A percentile compares a stretch with the other conserved stretches of the same genome.
phyloP scores from a whole-genome alignment of 2,797 vertebrate species.

The Nothura maculosa region DNA sequence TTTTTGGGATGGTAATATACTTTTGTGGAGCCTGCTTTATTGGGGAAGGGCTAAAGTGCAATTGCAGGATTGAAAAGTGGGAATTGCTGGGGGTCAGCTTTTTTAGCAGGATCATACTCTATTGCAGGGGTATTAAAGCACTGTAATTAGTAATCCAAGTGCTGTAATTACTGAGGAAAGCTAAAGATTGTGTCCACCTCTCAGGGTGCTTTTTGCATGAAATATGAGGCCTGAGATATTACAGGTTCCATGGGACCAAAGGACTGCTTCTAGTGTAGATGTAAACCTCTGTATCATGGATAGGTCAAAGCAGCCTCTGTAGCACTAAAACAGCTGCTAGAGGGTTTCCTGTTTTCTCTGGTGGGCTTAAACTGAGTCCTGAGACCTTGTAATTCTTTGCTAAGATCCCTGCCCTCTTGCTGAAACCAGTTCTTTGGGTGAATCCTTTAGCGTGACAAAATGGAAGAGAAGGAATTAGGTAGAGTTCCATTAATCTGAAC shows the following conservation, averaged over 20 bases:
- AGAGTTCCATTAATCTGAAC: background rate
- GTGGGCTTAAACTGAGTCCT: background rate
- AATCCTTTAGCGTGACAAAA: background rate
- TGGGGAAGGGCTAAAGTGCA: background rate
- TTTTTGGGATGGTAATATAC: background rate
- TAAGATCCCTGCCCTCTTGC: background rate
- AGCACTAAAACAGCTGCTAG: background rate
- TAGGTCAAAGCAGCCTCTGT: background rate
- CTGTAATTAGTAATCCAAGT: background rate
- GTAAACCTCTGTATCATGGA: background rate
- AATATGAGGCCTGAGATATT: background rate
- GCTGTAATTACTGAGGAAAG: background rate
- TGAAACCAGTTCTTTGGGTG: background rate
- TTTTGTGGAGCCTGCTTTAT: background rate
- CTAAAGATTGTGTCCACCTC: background rate
- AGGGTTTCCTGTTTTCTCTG: background rate
- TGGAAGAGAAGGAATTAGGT: rapidly evolving
- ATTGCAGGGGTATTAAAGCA: background rate
- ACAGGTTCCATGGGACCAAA: background rate
- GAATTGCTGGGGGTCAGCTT: background rate
- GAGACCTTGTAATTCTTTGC: background rate
- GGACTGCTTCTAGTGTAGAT: background rate
- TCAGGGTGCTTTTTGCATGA: background rate
- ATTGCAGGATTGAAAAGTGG: background rate
- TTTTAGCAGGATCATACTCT: background rate